Evolutionary conservation across 1,140 invertebrate species (phyloP).

Genomic region (Aethina tumida): DNA sequence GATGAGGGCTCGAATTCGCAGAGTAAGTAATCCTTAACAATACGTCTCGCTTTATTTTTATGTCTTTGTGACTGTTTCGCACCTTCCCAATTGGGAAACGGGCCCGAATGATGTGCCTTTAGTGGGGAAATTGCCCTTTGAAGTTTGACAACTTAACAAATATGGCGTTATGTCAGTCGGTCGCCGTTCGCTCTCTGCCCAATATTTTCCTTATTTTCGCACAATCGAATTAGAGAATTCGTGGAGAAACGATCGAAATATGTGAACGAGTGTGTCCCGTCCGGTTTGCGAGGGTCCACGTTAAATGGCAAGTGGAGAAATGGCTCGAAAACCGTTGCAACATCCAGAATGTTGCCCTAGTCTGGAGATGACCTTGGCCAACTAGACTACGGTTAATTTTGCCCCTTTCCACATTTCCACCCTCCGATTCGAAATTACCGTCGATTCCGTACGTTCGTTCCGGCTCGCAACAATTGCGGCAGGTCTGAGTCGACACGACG

Average conservation of each 20-base stretch:
- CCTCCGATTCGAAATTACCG: too few species aligned
- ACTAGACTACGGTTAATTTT: constrained; percentile 34
- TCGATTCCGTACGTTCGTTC: too few species aligned
- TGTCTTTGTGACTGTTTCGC: background rate
- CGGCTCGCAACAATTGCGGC: too few species aligned
- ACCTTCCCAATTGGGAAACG: background rate
- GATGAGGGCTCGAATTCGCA: constrained; percentile 61
- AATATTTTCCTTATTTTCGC: constrained; percentile 26
- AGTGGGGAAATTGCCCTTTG: constrained; percentile 10
- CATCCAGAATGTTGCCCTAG: constrained; percentile 33
- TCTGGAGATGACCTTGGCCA: constrained; percentile 35
- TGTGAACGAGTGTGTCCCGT: too few species aligned
- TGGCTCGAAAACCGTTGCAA: constrained; percentile 21
- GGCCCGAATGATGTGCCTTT: background rate
- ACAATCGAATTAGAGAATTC: constrained; percentile 35
- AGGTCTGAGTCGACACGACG: too few species aligned
- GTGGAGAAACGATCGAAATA: too few species aligned
- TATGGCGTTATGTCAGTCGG: constrained; percentile 35
- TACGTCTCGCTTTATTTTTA: background rate
- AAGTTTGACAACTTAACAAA: constrained; percentile 42
- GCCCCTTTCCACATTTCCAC: too few species aligned
- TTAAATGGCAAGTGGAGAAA: constrained; percentile 9
- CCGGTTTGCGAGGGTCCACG: too few species aligned
- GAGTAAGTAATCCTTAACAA: constrained; percentile 43
- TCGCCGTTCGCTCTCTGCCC: constrained; percentile 21